Base-by-base conservation (phyloP, 2,797 vertebrate species). In the Prionace glauca region DNA sequence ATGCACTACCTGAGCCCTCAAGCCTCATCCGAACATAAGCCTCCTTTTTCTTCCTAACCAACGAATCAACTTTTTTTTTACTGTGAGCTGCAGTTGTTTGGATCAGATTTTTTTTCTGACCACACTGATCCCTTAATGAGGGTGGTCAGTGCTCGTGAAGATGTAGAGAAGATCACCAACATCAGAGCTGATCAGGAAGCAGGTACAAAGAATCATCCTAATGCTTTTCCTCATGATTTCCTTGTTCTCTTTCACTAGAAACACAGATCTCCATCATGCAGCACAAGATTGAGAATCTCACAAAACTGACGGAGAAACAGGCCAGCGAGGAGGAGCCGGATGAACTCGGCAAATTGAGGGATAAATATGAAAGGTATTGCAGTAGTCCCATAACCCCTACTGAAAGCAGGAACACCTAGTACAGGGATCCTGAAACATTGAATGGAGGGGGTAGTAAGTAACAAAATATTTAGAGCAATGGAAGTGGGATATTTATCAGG, bases 231-330 rank as follows among this genome's bases (percentile, higher is more conserved):
- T 95, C 45, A 0, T 79, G 56, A 60, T 95, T 14, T 1, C 77
- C 62, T 41, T 4, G 10, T 92, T 69, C 20, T 10, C 88, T 95
- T 95, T 81, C 32, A 16, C 60, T 67, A 97, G 99, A 99, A 60
- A 98, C 98, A 0, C 97, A 97, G 74, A 98, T 99, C 84, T 97
- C 96, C 77, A 96, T 98, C 96, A 96, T 99, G 97, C 98, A 99
- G 96, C 98, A 98, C 87, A 97, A 96, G 14, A 97, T 99, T 0
- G 98, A 99, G 81, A 98, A 98, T 96, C 81, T 99, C 72, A 96
- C 98, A 95, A 96, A 97, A 95, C 97, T 98, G 22, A 97, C 97
- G 0, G 96, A 97, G 95, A 97, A 97, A 71, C 97, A 98, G 95
- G 98, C 98, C 8, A 97, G 97, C 8, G 96, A 97, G 0, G 96